A percentile compares a stretch with the other conserved stretches of the same genome.
These are phyloP conservation scores for Sprattus sprattus DNA, from an alignment of 2,113 vertebrate genomes.

Conservation along the genomic window DNA sequence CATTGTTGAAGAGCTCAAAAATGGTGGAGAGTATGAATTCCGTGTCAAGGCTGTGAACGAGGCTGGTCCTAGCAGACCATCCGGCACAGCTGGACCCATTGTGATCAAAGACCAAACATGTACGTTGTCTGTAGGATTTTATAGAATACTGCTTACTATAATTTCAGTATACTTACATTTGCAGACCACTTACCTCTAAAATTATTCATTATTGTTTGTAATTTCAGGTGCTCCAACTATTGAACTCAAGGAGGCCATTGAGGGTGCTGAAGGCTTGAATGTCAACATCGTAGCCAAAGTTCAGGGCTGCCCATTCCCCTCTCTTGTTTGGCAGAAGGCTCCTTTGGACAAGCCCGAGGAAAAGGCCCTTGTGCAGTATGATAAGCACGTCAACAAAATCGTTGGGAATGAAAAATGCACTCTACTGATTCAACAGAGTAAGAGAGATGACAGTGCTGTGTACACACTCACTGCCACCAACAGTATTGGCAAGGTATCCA, in stretches of 20 bases:
- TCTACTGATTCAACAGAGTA: constrained; percentile 88
- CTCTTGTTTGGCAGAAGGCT: constrained; percentile 88
- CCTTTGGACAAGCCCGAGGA: constrained; percentile 84
- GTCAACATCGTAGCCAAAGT: constrained; percentile 88
- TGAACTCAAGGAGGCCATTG: constrained; percentile 87
- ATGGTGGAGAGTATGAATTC: constrained; percentile 96
- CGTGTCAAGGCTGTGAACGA: constrained; percentile 96
- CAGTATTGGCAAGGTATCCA: constrained; percentile 85
- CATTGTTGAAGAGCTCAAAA: constrained; percentile 82
- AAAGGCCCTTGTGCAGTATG: constrained; percentile 81
- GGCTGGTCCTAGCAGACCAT: constrained; percentile 90
- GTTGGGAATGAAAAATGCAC: constrained; percentile 88
- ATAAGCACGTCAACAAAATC: constrained; percentile 91
- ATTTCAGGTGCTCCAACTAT: constrained; percentile 88
- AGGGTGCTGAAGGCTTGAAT: constrained; percentile 90
- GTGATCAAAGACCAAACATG: constrained; percentile 95
- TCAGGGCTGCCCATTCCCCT: constrained; percentile 93
- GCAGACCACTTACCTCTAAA: not conserved
- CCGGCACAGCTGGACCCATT: constrained; percentile 86
- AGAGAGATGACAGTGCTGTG: constrained; percentile 84
- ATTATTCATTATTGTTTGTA: constrained; percentile 26
- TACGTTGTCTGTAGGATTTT: constrained; percentile 65
- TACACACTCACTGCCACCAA: constrained; percentile 91
- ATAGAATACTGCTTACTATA: not conserved
- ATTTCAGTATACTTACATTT: not conserved